Base-by-base conservation (phyloP, 2,113 vertebrate species). In the Suricata suricatta region DNA sequence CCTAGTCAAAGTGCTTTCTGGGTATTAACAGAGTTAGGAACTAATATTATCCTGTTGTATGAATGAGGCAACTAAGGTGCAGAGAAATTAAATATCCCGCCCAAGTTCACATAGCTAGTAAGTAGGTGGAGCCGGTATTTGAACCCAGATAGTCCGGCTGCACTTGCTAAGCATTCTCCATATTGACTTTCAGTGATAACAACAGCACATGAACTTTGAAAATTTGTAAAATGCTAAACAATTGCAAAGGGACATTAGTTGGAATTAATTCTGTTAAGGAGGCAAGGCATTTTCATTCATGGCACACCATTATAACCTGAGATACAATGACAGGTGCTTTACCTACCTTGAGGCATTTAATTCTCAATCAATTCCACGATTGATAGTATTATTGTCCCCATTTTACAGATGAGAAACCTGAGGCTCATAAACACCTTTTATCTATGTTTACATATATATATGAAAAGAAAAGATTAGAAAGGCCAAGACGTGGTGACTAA, bases 261-360 rank as follows among this genome's bases (percentile, higher is more conserved):
- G 80, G 38, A 93, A 83, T 80, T 72, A 90, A 64, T 90, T 94
- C n/a, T 80, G n/a, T 79, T 68, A 69, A 88, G 41, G 21, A 92
- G 68, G 64, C 72, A 93, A 52, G 60, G 50, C 64, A 52, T 60
- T 23, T 11, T 33, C 57, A 68, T 66, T 86, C 23, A n/a, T 23
- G 5, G 60, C 35, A 17, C 66, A 54, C 11, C 5, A 60, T 63
- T 41, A 52, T 44, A 35, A 38, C 25, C 27, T 57, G 44, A 93
- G 89, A 95, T 50, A 57, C 74, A n/a, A 11, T 3, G 33, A 71
- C 6, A 47, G 33, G 23, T 68, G 64, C 44, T 90, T 84, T 74
- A 54, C 57, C 19, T 44, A 25, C 41, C 23, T 85, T 74, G n/a
- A 68, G 91, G 96, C 63, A 66, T 66, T 90, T 84, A 76, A 68